These are phyloP conservation scores for Percopsis transmontana DNA, from an alignment of 2,113 vertebrate genomes.

Conservation along the genomic window DNA sequence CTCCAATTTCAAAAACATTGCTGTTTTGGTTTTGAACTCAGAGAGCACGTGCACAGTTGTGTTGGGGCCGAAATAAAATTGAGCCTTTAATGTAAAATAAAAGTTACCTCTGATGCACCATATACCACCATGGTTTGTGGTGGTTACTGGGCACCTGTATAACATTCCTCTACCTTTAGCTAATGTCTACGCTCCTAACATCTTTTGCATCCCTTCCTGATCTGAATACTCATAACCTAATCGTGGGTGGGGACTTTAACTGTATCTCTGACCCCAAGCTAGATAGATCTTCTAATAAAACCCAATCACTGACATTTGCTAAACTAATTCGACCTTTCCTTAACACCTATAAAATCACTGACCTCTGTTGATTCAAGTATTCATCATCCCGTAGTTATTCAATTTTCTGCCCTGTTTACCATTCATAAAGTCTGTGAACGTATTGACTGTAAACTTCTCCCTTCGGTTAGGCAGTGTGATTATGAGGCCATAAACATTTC, in stretches of 20 bases:
- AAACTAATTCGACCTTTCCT: constrained; percentile 18
- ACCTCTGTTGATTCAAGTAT: constrained; percentile 9
- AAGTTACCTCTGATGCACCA: no score
- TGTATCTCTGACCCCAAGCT: background rate
- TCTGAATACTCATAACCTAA: no score
- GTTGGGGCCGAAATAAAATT: no score
- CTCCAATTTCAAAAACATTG: no score
- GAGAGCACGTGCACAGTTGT: no score
- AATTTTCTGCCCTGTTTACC: constrained; percentile 1
- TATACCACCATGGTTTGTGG: no score
- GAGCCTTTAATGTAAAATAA: no score
- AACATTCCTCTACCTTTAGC: no score
- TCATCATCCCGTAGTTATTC: background rate
- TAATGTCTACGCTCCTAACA: background rate
- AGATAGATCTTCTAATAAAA: no score
- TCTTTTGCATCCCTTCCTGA: background rate
- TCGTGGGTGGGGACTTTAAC: background rate
- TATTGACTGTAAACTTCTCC: constrained; percentile 1
- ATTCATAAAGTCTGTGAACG: background rate
- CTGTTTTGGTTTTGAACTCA: no score
- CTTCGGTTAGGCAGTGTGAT: background rate
- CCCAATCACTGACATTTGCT: constrained; percentile 1
- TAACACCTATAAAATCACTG: constrained; percentile 11
- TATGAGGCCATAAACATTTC: background rate
- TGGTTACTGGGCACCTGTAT: no score